Evolutionary conservation across 2,113 vertebrate genomes (phyloP), one percentile per base, ranked within the genome.

Genomic region (Alectura lathami): DNA sequence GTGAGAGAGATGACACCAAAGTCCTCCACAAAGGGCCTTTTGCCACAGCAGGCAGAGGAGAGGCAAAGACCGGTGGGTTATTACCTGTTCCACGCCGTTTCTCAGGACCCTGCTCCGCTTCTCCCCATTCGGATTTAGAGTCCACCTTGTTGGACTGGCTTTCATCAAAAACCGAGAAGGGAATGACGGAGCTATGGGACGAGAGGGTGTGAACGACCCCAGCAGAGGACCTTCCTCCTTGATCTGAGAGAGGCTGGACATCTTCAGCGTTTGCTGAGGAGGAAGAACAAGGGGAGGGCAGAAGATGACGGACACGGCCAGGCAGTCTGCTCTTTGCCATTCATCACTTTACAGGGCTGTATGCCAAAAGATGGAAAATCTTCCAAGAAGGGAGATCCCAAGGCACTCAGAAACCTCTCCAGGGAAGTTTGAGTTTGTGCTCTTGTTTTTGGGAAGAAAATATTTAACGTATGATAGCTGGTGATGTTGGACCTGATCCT

Each of bases 51-150:
- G 36, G 32, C 38, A 22, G 10, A 29, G 51, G 64, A 36, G 2
- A 66, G 27, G 23, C 32, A 36, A 70, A 60, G 42, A 83, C 9
- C 11, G 51, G 18, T 5, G 23, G 5, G 38, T 38, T 29, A 29
- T 96, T 93, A 98, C 97, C 96, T 83, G 79, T 95, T 23, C 83
- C 29, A 0, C 4, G 38, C 70, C 93, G 87, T 91, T 89, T 97
- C 60, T 96, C 97, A 32, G 18, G 48, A 29, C 38, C 79, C 53
- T 94, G 96, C 40, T 96, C 97, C 7, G 94, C 97, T 38, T 97
- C 97, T 43, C 95, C 95, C 21, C 87, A 69, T 43, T 84, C 69
- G 64, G 38, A 45, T 63, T 75, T 93, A 22, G 70, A 88, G 6
- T 92, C 84, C 3, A 34, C n/a, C 34, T 47, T n/a, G 40, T 79